Conservation (phyloP, 2,113 vertebrate genomes). For the Glaucidium brasilianum region DNA sequence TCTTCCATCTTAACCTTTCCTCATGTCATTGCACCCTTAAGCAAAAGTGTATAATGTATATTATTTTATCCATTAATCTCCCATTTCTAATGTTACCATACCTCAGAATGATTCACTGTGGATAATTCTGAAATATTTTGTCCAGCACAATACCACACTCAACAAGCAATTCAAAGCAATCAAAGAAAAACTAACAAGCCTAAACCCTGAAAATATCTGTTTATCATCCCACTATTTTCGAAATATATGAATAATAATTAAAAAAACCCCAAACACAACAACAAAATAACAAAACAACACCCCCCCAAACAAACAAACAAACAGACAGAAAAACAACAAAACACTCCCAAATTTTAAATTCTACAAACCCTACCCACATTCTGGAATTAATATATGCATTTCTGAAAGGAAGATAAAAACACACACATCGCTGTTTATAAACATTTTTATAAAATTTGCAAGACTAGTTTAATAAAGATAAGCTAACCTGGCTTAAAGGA, state of each 20-base stretch:
- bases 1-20: conserved; percentile 31
- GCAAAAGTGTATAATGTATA: background rate
- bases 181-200: background rate
- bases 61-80: conserved; percentile 29
- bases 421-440: background rate
- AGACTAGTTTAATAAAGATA: background rate
- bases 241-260: background rate
- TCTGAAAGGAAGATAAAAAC: background rate
- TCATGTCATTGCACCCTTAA: conserved; percentile 6
- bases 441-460: background rate
- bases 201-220: background rate
- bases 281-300: no score
- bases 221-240: background rate
- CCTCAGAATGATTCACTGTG: background rate
- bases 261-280: no score
- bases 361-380: background rate
- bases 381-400: background rate
- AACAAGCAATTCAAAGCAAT: background rate
- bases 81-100: background rate
- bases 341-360: background rate
- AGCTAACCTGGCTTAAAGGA: background rate
- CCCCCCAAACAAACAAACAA: no score
- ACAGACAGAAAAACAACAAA: no score
- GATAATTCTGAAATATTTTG: background rate
- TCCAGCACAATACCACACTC: background rate